These are phyloP conservation scores for Drosophila tani DNA, from an alignment of 1,140 invertebrate genomes.

Conservation along the genomic window DNA sequence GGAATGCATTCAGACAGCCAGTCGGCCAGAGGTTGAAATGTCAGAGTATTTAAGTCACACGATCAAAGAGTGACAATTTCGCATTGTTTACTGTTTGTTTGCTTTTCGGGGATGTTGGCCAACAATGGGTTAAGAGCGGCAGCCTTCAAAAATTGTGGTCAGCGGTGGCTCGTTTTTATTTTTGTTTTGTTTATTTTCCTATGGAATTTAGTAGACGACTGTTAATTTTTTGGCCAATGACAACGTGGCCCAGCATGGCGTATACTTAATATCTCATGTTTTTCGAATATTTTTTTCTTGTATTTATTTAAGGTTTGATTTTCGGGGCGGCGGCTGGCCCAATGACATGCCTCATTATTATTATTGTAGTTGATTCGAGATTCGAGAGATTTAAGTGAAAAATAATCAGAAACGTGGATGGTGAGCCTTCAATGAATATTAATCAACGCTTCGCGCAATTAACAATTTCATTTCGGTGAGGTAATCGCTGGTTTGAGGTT, in stretches of 20 bases:
- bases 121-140: conserved; percentile 69
- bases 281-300: conserved; percentile 10
- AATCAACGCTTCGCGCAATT: conserved; percentile 16
- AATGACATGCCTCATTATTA: conserved; percentile 51
- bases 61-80: conserved; percentile 50
- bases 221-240: conserved; percentile 67
- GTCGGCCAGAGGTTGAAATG: conserved; percentile 55
- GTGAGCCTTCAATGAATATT: conserved; percentile 16
- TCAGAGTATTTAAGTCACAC: conserved; percentile 57
- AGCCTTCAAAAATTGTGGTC: conserved; percentile 60
- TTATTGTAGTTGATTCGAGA: conserved; percentile 32
- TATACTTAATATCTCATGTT: conserved; percentile 6
- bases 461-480: conserved; percentile 23
- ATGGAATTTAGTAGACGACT: conserved; percentile 67
- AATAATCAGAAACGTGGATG: conserved; percentile 15
- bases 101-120: conserved; percentile 50
- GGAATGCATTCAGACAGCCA: conserved; percentile 19
- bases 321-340: conserved; percentile 28
- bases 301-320: conserved; percentile 4
- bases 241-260: conserved; percentile 4
- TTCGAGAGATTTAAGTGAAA: conserved; percentile 18
- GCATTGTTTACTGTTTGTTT: conserved; percentile 41
- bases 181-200: conserved; percentile 54
- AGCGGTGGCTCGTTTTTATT: conserved; percentile 14
- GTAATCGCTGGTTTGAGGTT: conserved; percentile 5